These are phyloP conservation scores for Anguilla pacifica DNA, from an alignment of 2,797 vertebrate genomes.

Conservation along the genomic window DNA sequence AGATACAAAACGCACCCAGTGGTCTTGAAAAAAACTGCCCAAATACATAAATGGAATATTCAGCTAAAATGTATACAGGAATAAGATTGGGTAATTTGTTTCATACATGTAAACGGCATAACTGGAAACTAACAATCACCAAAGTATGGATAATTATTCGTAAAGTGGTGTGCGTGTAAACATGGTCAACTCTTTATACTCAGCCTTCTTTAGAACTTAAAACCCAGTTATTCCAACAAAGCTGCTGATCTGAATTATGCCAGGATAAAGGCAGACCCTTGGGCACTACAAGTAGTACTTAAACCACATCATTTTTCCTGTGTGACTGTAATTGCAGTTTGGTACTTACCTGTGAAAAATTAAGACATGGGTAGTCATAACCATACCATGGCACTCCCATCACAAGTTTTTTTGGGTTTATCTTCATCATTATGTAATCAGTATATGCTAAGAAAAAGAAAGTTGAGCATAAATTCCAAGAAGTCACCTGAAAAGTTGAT, in stretches of 20 bases:
- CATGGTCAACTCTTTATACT: too few species aligned
- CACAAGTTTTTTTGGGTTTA: conserved; percentile 85
- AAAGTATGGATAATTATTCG: too few species aligned
- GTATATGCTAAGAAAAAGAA: conserved; percentile 77
- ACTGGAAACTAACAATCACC: too few species aligned
- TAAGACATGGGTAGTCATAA: conserved; percentile 89
- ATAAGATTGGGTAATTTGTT: too few species aligned
- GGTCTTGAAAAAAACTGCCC: too few species aligned
- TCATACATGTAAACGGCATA: too few species aligned
- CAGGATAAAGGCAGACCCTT: background rate
- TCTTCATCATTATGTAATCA: conserved; percentile 80
- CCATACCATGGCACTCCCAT: conserved; percentile 98
- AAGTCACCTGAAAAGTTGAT: conserved; percentile 10
- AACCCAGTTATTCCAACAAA: conserved; percentile 12
- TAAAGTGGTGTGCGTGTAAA: too few species aligned
- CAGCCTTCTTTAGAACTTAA: background rate
- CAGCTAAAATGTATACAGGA: too few species aligned
- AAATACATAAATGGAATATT: too few species aligned
- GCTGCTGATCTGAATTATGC: background rate
- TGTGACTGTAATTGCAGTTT: background rate
- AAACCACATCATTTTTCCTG: background rate
- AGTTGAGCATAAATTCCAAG: conserved; percentile 11
- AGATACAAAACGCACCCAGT: too few species aligned
- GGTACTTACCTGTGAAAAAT: conserved; percentile 76
- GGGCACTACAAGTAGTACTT: background rate